Evolutionary conservation across 2,888 invertebrate genomes (phyloP), one percentile per base, ranked within the genome.

Genomic region (Dasysyrphus albostriatus): DNA sequence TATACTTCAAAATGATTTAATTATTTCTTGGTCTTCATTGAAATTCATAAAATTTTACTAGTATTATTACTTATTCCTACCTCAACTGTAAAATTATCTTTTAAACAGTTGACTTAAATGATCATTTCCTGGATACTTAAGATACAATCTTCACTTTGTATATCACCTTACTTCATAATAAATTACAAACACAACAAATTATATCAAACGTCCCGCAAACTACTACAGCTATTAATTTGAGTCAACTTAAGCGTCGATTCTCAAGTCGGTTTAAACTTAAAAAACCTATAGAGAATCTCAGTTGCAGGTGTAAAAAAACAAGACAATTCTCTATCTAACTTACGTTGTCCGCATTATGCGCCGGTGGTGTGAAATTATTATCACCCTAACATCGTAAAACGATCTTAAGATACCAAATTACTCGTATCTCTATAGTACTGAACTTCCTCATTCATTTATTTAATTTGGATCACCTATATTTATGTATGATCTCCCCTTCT

Each of bases 401-500:
- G 44, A 74, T 78, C 82, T 54, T 69, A 51, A 69, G 76, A 19
- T 61, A 69, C 67, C 67, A 85, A 47, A 85, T 73, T 77, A n/a
- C n/a, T n/a, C n/a, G n/a, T n/a, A 69, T 69, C 69, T 24, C 24
- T 24, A 3, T 42, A 51, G 39, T 58, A 67, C 39, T 39, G 42
- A 49, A 82, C 82, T 85, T 85, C 85, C 85, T 85, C 74, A 58
- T 85, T 81, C 73, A 58, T 85, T 85, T 77, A 63, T 82, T 49
- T 84, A 76, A 81, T 72, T 81, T 67, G 67, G 84, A 84, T 84
- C 84, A 84, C 39, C 72, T 49, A 16, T 47, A 44, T 6, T 4
- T n/a, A 14, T 19, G 14, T 16, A 12, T 47, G 19, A 29, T 58
- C 44, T 42, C 61, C 19, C 24, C 61, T 2, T 29, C 6, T 32